Evolutionary conservation across 2,113 vertebrate genomes (phyloP).

Genomic region (Grallaria varia): DNA sequence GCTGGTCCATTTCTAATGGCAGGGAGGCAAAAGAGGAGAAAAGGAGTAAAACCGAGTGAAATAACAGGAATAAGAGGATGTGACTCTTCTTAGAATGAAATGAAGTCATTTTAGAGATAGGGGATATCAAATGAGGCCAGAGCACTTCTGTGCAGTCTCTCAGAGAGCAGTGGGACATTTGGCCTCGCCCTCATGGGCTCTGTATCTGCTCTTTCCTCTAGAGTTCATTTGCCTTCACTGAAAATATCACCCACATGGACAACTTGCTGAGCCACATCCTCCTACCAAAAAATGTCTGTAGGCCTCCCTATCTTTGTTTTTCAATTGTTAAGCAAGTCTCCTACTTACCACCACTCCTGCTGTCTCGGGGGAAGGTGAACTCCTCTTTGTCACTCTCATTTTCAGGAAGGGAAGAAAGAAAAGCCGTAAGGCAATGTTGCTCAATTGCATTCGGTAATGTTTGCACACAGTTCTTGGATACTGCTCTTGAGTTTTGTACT

Average conservation of each 20-base stretch:
- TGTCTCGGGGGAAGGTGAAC: not conserved
- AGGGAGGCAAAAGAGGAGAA: not conserved
- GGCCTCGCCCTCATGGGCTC: not conserved
- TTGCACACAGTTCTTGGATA: not conserved
- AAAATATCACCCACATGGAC: not conserved
- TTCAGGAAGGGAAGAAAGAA: not conserved
- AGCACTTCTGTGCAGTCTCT: fast-evolving
- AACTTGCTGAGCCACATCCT: not conserved
- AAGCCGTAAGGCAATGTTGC: not conserved
- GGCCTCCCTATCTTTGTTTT: not conserved
- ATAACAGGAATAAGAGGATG: not conserved
- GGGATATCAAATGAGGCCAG: not conserved
- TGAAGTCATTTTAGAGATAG: not conserved
- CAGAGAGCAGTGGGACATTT: not conserved
- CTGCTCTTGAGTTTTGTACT: not conserved
- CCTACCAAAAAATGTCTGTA: fast-evolving
- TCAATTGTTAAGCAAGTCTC: not conserved
- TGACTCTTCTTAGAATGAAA: fast-evolving
- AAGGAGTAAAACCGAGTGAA: not conserved
- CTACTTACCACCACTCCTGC: slow-evolving; percentile 21
- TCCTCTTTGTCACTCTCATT: slow-evolving; percentile 34
- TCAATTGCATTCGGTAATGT: not conserved
- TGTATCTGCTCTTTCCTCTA: not conserved
- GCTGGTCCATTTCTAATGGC: not conserved
- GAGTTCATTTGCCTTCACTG: not conserved